Conservation (phyloP, 2,888 invertebrate genomes). For the Junonia oenone region DNA sequence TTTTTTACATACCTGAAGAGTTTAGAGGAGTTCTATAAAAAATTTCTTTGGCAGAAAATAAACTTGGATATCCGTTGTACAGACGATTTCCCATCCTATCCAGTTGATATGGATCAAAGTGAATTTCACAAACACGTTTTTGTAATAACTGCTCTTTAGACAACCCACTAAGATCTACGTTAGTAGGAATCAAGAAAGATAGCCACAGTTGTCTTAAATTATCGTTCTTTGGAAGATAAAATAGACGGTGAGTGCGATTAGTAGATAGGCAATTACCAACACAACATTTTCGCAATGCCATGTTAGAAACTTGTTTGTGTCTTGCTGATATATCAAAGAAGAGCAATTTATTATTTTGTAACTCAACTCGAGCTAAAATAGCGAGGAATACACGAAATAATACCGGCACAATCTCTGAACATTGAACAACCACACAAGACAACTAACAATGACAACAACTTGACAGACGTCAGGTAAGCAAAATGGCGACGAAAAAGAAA, state of each 20-base stretch:
- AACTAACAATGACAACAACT: no score
- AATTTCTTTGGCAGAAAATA: constrained; percentile 21
- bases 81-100: neutral
- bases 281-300: constrained; percentile 24
- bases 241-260: constrained; percentile 25
- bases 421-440: no score
- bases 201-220: constrained; percentile 27
- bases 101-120: neutral
- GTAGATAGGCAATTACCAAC: constrained; percentile 28
- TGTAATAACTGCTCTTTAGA: neutral
- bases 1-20: no score
- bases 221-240: constrained; percentile 26
- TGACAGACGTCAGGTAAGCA: no score
- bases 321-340: neutral
- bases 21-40: constrained; percentile 15
- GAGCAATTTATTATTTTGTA: neutral
- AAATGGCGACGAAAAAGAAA: no score
- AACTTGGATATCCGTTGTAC: constrained; percentile 21
- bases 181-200: constrained; percentile 4
- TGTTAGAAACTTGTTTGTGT: neutral
- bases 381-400: neutral
- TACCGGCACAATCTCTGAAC: no score
- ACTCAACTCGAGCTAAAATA: neutral
- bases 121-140: neutral
- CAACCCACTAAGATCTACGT: neutral